Evolutionary conservation across 2,888 invertebrate species (phyloP).

Genomic region (Metallyticus violacea): DNA sequence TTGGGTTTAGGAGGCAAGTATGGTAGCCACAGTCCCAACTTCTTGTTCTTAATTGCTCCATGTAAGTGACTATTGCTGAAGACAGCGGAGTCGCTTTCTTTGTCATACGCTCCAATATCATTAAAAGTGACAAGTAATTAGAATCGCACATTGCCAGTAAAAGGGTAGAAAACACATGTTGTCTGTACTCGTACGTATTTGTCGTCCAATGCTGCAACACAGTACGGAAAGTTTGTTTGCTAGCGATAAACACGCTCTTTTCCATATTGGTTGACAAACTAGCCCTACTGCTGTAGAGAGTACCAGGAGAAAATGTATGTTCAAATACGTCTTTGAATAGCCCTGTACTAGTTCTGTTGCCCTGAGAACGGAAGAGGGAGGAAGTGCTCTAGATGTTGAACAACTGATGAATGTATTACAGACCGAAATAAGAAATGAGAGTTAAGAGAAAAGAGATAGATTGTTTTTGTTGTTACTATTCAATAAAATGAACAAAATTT

Average conservation of each 20-base stretch:
- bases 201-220: background rate
- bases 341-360: background rate
- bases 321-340: background rate
- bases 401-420: background rate
- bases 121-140: background rate
- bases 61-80: background rate
- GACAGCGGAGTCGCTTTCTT: background rate
- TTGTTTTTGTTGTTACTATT: background rate
- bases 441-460: background rate
- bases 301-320: background rate
- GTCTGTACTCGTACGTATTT: background rate
- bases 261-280: background rate
- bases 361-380: background rate
- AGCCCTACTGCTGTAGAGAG: background rate
- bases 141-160: background rate
- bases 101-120: background rate
- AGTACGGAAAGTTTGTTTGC: background rate
- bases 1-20: no score
- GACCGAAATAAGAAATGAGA: background rate
- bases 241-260: background rate
- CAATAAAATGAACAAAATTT: background rate
- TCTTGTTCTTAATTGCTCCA: no score
- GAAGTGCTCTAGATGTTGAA: background rate
- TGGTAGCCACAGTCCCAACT: background rate
- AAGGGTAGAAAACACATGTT: background rate